Conservation (phyloP, 2,888 invertebrate species). For the Phengaris arion region DNA sequence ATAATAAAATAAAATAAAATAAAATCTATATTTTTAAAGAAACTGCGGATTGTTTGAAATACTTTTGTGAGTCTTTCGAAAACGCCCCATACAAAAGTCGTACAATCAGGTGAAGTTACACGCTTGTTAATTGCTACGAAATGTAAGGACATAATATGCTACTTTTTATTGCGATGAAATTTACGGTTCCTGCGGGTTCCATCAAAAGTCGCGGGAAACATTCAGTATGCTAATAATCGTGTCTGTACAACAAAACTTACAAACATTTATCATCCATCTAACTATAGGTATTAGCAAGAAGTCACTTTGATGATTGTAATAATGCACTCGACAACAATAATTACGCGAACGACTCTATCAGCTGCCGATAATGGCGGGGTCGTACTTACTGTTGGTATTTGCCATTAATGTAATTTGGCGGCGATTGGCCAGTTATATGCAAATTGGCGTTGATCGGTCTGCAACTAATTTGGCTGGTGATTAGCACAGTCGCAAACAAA, state of each 20-base stretch:
- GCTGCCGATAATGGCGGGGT: background rate
- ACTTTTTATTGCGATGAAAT: no score
- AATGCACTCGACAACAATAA: background rate
- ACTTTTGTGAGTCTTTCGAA: no score
- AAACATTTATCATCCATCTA: background rate
- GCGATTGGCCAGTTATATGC: slow-evolving; percentile 13
- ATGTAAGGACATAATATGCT: no score
- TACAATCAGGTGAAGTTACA: no score
- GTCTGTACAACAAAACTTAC: background rate
- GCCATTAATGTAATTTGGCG: slow-evolving; percentile 8
- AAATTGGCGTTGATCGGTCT: slow-evolving; percentile 1
- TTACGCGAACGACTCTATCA: background rate
- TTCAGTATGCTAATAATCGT: no score
- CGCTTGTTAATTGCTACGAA: no score
- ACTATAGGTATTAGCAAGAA: background rate
- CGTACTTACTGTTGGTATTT: background rate
- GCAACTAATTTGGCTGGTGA: background rate
- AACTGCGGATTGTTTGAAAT: no score
- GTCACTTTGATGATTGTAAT: background rate
- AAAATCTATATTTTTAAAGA: no score
- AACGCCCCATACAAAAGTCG: no score
- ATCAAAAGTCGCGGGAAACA: no score
- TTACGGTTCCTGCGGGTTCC: no score
- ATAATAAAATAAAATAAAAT: no score
- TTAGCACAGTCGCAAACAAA: background rate